Evolutionary conservation across 2,888 invertebrate species (phyloP), one percentile per base, ranked within the genome.

Genomic region (Brachypterus glaber): DNA sequence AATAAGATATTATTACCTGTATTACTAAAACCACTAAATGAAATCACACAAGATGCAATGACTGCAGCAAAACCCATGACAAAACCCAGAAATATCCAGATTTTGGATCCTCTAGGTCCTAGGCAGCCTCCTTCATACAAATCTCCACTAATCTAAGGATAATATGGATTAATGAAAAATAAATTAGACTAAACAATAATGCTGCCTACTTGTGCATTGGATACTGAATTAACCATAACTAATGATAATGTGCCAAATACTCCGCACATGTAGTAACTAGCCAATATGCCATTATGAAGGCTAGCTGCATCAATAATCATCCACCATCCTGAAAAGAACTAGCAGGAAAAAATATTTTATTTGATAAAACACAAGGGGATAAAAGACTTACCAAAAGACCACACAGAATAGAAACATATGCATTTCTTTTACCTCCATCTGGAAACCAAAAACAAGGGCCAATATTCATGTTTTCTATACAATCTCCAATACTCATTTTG

Each of bases 301-400:
- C 89, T 79, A 39, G 89, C 83, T 4, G 92, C 89, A 70, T 97
- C 97, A 53, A 98, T 95, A 44, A 95, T 82, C 44, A 93, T 79
- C 98, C 97, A 98, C 96, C 97, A 97, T 34, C 95, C 97, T 52
- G 80, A 69, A 57, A 92, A 95, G 69, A 97, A 97, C 92, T 93
- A 59, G 35, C 67, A 66, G n/a, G n/a, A n/a, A n/a, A n/a, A n/a
- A n/a, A n/a, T n/a, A n/a, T n/a, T n/a, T n/a, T n/a, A n/a, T n/a
- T n/a, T n/a, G n/a, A n/a, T n/a, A n/a, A n/a, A n/a, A n/a, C n/a
- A 40, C 41, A 40, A 35, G 27, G 37, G 26, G n/a, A n/a, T 11
- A 14, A 41, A 31, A 18, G 34, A 31, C 73, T 69, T 71, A 95
- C 95, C 77, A 97, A 68, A 48, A 84, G 69, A 48, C 95, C 95